Percentiles rank a stretch among this genome's conserved stretches.
These are phyloP conservation scores for Heteropelma amictum DNA, from an alignment of 2,888 invertebrate species.

Conservation along the genomic window DNA sequence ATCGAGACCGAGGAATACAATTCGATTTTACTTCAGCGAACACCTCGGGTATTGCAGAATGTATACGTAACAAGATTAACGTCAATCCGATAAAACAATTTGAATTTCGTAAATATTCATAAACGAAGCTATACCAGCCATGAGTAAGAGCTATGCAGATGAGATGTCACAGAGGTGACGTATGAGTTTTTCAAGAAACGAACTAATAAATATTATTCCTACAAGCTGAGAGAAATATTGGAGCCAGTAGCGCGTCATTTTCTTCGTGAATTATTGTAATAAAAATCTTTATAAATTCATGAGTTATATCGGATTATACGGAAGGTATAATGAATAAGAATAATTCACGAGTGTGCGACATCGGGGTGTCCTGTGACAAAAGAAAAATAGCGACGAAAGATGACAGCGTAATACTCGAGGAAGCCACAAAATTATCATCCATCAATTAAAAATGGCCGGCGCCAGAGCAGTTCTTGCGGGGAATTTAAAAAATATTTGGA, in stretches of 20 bases:
- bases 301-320: too few relatives aligned
- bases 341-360: too few relatives aligned
- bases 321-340: too few relatives aligned
- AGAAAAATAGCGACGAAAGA: too few relatives aligned
- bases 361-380: too few relatives aligned
- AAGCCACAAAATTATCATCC: too few relatives aligned
- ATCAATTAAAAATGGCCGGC: too few relatives aligned
- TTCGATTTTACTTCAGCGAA: not conserved
- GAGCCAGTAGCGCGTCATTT: not conserved
- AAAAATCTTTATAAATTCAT: too few relatives aligned
- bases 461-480: too few relatives aligned
- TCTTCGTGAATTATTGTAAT: not conserved
- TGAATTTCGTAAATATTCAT: not conserved
- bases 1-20: not conserved
- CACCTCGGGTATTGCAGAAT: constrained; percentile 5
- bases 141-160: not conserved
- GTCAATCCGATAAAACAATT: not conserved
- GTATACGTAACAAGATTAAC: constrained; percentile 10
- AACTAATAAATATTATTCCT: not conserved
- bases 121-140: not conserved
- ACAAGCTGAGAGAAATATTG: not conserved
- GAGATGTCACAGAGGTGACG: not conserved
- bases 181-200: not conserved
- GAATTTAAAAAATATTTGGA: too few relatives aligned
- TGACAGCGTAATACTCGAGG: too few relatives aligned